Evolutionary conservation across 2,888 invertebrate genomes (phyloP), one percentile per base, ranked within the genome.

Genomic region (Conus canariensis): DNA sequence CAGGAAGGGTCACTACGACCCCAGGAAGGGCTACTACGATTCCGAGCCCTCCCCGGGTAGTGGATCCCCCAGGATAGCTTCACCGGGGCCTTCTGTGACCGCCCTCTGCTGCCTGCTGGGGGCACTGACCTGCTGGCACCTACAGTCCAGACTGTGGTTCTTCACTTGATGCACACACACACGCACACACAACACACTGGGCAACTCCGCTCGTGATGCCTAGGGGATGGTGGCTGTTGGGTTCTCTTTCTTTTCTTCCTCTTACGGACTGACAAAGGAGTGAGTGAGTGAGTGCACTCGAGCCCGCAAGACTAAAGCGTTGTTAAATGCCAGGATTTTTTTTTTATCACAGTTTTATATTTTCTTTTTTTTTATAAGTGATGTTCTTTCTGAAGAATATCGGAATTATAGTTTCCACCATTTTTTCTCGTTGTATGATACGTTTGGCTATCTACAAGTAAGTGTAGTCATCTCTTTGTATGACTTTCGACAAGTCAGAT

Each of bases 1-100:
- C 22, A 25, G 87, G 74, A 88, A 88, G 25, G 87, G 87, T 3
- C 45, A 88, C 58, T 58, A 74, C 77, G 25, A 74, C 56, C 70
- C 58, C 22, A 25, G 77, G 74, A 88, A 88, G n/a, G 87, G 87
- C 19, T 77, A 88, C 74, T 88, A 77, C 25, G 87, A 88, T 45
- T 58, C 58, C 19, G 25, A 25, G 59, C 59, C 58, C 19, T 56
- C 56, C 10, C n/a, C 74, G 8, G 59, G 74, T 19, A 88, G 45
- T n/a, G 58, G 58, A 0, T 19, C 77, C 14, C 8, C 9, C 16
- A 58, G 74, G 12, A 22, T 77, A 70, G 30, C 87, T 10, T 56
- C 25, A 56, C 4, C 0, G 30, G 77, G 77, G 19, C 16, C 87
- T 9, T 10, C 74, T 30, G 58, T 87, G 67, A 45, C 70, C 22